phyloP scores from a whole-genome alignment of 2,797 vertebrate species.

The Diplodus puntazzo region DNA sequence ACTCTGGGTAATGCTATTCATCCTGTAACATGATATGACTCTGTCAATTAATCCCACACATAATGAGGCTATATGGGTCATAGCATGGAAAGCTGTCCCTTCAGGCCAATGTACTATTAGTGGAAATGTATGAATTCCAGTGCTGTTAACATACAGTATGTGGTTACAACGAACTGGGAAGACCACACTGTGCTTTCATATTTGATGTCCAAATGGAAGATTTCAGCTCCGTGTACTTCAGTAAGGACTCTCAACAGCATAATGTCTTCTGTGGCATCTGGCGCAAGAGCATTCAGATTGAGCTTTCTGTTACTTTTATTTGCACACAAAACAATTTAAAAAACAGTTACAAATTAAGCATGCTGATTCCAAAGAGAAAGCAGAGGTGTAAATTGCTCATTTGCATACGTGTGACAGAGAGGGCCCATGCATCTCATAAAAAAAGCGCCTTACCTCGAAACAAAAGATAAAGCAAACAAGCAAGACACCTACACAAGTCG shows the following conservation, averaged over 20 bases:
- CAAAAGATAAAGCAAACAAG: slow-evolving; percentile 22
- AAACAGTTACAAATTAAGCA: slow-evolving; percentile 39
- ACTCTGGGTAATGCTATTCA: slow-evolving; percentile 55
- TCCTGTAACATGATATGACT: slow-evolving; percentile 66
- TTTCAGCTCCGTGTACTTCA: slow-evolving; percentile 24
- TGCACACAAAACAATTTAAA: slow-evolving; percentile 29
- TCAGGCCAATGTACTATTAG: slow-evolving; percentile 51
- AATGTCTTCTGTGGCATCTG: slow-evolving; percentile 42
- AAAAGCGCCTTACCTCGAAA: slow-evolving; percentile 17
- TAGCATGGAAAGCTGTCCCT: slow-evolving; percentile 45
- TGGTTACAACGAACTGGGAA: slow-evolving; percentile 45
- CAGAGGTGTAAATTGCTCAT: slow-evolving; percentile 42
- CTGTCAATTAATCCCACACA: slow-evolving; percentile 53
- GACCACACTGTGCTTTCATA: slow-evolving; percentile 31
- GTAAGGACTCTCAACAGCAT: slow-evolving; percentile 7
- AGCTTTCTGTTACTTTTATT: slow-evolving; percentile 11
- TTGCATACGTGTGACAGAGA: slow-evolving; percentile 32
- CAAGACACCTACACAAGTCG: slow-evolving; percentile 1
- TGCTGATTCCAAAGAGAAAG: slow-evolving; percentile 39
- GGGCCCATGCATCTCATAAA: background rate
- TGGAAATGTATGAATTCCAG: slow-evolving; percentile 53
- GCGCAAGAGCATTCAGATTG: slow-evolving; percentile 6
- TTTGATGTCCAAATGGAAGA: slow-evolving; percentile 42
- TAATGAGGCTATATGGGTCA: slow-evolving; percentile 64
- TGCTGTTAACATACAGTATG: slow-evolving; percentile 43